These are phyloP conservation scores for Sitobion miscanthi DNA, from an alignment of 1,140 invertebrate species.

Conservation along the genomic window DNA sequence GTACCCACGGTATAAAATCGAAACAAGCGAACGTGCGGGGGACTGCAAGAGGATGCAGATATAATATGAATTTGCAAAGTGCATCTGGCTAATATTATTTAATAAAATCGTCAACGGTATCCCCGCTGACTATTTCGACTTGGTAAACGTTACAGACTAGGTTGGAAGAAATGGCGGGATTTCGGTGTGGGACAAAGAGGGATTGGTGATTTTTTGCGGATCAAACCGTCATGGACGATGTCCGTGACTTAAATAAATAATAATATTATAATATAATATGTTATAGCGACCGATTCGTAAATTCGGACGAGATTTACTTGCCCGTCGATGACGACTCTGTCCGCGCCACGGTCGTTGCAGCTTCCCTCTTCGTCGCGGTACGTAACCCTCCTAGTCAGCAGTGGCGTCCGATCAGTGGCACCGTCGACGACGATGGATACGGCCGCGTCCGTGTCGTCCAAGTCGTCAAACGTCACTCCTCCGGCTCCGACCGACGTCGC, in stretches of 20 bases:
- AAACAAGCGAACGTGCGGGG: not conserved
- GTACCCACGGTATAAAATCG: not conserved
- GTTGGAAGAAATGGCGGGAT: not conserved
- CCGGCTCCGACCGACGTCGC: not conserved
- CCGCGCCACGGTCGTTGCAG: not conserved
- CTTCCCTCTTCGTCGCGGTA: not conserved
- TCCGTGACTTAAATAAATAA: too few relatives aligned
- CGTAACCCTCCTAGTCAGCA: not conserved
- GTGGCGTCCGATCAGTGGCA: constrained; percentile 35
- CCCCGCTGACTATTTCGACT: too few relatives aligned
- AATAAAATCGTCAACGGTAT: not conserved
- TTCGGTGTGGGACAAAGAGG: too few relatives aligned
- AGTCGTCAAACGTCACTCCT: not conserved
- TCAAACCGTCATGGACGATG: too few relatives aligned
- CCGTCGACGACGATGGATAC: not conserved
- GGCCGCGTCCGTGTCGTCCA: not conserved
- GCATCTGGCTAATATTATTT: not conserved
- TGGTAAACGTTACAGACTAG: not conserved
- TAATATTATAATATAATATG: too few relatives aligned
- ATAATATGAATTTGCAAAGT: too few relatives aligned
- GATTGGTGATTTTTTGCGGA: too few relatives aligned
- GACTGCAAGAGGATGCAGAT: not conserved
- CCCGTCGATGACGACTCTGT: not conserved
- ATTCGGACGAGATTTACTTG: not conserved
- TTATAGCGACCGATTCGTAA: too few relatives aligned